Base-by-base conservation (phyloP, 2,113 vertebrate genomes). In the Siphamia tubifer region DNA sequence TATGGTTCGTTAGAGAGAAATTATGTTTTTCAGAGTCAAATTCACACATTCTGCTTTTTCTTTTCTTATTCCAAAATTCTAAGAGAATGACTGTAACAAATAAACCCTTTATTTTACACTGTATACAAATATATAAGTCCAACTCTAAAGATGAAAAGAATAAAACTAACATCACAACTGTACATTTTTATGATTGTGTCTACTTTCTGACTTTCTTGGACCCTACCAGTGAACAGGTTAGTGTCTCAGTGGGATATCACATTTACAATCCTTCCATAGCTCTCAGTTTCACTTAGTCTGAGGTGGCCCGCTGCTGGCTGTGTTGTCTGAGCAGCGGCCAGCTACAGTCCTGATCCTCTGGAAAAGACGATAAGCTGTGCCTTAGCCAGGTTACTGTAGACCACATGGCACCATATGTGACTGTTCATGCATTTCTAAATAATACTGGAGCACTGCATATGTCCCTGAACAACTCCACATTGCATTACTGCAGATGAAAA, bases 331-430 rank as follows among this genome's bases (percentile, higher is more conserved):
- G 53, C 21, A 45, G 57, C 27, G 4, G 36, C 30, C 61, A 56
- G 61, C 44, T 19, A 9, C 19, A 52, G 40, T 20, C 57, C 64
- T 88, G 80, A 90, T 87, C 88, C 82, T 63, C 73, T 57, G 48
- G 32, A 64, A 82, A 87, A 89, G 81, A 82, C 57, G 81, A 86
- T 91, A 89, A 91, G 81, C 90, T 84, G 55, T 66, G 87, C 66
- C 75, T 88, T 68, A 83, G 74, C 61, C 60, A 60, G 82, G 81
- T 89, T 78, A 85, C 38, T 62, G 56, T 61, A 39, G 40, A 38
- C 63, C 74, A 79, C 68, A 70, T 81, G 83, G 64, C 52, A 60
- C 69, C 85, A 82, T 85, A 87, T 84, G 84, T 53, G 68, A 56
- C 68, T 70, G 73, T 68, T 87, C 79, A 84, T 62, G 64, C 53